phyloP scores from a whole-genome alignment of 2,888 invertebrate genomes.

The Congeria kusceri region DNA sequence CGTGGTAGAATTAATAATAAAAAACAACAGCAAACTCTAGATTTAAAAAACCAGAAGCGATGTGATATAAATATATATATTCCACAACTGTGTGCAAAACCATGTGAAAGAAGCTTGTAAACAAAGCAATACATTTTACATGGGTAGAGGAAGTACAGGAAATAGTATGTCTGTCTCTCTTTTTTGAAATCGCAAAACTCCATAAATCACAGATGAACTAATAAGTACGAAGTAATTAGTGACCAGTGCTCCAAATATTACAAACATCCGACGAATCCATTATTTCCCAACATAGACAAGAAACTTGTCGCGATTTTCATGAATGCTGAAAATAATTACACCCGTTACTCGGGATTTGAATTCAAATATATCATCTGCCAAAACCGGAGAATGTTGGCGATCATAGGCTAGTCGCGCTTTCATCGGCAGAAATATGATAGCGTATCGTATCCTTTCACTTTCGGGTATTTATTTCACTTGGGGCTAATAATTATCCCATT shows the following conservation, averaged over 20 bases:
- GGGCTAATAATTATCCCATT: not conserved
- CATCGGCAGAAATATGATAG: not conserved
- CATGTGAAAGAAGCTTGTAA: no score
- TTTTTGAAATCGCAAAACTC: no score
- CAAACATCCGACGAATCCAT: not conserved
- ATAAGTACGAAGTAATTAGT: constrained; percentile 4
- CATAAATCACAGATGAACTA: constrained; percentile 2
- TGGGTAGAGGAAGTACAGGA: no score
- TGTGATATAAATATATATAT: no score
- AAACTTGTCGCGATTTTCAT: constrained; percentile 5
- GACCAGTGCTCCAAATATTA: not conserved
- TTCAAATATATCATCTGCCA: constrained; percentile 8
- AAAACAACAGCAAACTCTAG: no score
- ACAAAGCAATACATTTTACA: no score
- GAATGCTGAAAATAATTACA: constrained; percentile 6
- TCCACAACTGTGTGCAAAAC: no score
- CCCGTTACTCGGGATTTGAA: not conserved
- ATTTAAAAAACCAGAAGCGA: no score
- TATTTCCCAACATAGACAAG: constrained; percentile 1
- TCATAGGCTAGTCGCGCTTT: not conserved
- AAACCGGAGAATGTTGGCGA: not conserved
- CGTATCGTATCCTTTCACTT: not conserved
- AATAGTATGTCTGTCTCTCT: no score
- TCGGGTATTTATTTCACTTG: constrained; percentile 1
- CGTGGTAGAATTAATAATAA: no score